Evolutionary conservation across 2,888 invertebrate species (phyloP).

Genomic region (Oligia strigilis): DNA sequence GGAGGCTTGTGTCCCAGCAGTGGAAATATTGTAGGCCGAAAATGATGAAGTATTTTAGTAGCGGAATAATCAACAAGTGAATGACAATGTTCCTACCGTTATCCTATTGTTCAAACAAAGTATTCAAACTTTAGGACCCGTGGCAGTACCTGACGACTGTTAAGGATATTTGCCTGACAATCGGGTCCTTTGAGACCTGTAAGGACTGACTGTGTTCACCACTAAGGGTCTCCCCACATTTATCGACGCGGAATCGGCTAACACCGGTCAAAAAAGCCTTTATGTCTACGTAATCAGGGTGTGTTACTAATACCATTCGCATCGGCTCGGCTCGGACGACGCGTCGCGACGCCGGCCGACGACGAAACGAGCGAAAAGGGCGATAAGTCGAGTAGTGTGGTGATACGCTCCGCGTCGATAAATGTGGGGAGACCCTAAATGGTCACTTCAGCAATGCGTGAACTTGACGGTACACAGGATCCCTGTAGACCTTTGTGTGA

Average conservation of each 20-base stretch:
- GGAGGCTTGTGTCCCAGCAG: too few species aligned
- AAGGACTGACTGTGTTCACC: neutral
- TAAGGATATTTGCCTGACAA: constrained; percentile 3
- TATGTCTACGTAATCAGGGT: too few species aligned
- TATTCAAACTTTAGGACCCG: constrained; percentile 17
- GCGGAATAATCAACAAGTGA: constrained; percentile 15
- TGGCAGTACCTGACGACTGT: neutral
- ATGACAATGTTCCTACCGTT: neutral
- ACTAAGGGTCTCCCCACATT: neutral
- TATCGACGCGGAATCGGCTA: too few species aligned
- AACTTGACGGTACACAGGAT: neutral
- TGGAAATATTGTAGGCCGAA: too few species aligned
- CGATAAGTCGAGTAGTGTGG: too few species aligned
- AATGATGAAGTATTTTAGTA: neutral
- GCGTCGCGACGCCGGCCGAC: too few species aligned
- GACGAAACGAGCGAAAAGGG: too few species aligned
- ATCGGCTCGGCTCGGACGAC: too few species aligned
- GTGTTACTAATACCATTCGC: too few species aligned
- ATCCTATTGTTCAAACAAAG: constrained; percentile 19
- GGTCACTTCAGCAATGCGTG: neutral
- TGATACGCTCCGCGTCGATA: too few species aligned
- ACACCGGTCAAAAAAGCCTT: too few species aligned
- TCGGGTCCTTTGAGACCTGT: neutral
- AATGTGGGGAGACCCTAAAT: neutral
- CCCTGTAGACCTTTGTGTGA: constrained; percentile 4